A percentile compares a stretch with the other conserved stretches of the same genome.
Evolutionary conservation across 1,140 invertebrate species (phyloP).

Genomic region (Adelges cooleyi): DNA sequence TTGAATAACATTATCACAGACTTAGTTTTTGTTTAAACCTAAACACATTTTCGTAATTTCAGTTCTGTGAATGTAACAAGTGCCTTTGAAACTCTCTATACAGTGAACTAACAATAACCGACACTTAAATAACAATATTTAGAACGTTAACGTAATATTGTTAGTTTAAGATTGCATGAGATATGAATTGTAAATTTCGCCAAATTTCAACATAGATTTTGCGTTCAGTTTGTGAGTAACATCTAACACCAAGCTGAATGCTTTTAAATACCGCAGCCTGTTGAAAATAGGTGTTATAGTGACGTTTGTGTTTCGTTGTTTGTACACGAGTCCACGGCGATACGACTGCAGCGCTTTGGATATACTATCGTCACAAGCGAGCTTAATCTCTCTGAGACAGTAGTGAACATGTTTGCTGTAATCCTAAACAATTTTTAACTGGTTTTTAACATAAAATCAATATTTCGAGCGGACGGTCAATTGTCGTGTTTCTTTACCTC

Average conservation of each 20-base stretch:
- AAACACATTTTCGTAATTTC: neutral
- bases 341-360: constrained; percentile 15
- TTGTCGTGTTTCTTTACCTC: constrained; percentile 24
- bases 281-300: constrained; percentile 9
- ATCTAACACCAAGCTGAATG: constrained; percentile 13
- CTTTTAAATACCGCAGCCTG: constrained; percentile 11
- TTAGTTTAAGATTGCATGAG: neutral
- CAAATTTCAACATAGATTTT: constrained; percentile 3
- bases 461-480: too few species aligned
- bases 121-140: neutral
- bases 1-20: constrained; percentile 20
- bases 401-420: constrained; percentile 10
- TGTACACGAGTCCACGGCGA: constrained; percentile 11
- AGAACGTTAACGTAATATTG: neutral
- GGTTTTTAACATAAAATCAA: too few species aligned
- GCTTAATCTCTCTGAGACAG: constrained; percentile 12
- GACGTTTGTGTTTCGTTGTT: constrained; percentile 9
- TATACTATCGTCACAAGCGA: constrained; percentile 7
- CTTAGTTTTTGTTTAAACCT: neutral
- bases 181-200: constrained; percentile 13
- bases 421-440: neutral
- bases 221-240: constrained; percentile 16
- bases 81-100: neutral
- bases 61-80: neutral
- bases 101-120: neutral